phyloP scores from a whole-genome alignment of 2,797 vertebrate genomes.

The Poecile montanus region DNA sequence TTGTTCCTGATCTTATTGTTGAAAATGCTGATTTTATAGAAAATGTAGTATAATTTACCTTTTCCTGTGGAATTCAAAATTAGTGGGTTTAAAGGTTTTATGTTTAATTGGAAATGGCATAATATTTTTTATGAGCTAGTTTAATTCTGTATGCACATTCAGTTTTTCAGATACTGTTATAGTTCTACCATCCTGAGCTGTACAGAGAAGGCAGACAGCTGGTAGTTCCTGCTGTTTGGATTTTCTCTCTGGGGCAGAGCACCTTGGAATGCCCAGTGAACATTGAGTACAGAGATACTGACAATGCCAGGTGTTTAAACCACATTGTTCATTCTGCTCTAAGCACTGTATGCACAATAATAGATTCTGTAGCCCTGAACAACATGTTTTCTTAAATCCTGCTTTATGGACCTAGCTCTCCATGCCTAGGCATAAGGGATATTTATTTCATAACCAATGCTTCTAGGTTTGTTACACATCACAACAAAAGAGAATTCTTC shows the following conservation, averaged over 20 bases:
- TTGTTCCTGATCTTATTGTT: neutral
- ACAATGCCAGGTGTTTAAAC: neutral
- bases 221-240: neutral
- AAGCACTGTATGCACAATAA: neutral
- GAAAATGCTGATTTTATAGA: neutral
- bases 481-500: neutral
- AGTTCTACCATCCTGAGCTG: neutral
- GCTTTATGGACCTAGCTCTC: neutral
- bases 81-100: neutral
- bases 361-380: neutral
- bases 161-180: neutral
- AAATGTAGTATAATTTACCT: neutral
- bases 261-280: neutral
- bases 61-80: neutral
- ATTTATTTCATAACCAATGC: neutral
- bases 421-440: neutral
- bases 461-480: neutral
- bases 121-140: neutral
- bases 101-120: neutral
- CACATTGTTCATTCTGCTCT: neutral
- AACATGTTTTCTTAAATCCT: neutral
- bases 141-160: neutral
- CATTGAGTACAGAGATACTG: neutral
- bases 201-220: neutral
- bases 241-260: neutral